Evolutionary conservation across 2,113 vertebrate genomes (phyloP).

Genomic region (Toxostoma redivivum): DNA sequence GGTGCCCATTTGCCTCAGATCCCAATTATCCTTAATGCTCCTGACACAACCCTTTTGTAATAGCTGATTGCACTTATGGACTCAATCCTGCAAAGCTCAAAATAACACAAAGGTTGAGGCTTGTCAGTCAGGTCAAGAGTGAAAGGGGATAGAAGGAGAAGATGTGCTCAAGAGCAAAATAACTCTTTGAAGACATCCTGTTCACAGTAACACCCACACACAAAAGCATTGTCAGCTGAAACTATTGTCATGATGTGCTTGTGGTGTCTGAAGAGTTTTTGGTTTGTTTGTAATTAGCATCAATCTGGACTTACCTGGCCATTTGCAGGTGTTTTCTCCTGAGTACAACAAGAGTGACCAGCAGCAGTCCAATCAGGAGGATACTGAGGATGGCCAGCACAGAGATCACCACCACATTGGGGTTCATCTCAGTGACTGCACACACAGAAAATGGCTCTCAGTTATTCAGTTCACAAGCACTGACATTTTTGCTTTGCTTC

Average conservation of each 20-base stretch:
- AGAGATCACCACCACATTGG: slow-evolving; percentile 89
- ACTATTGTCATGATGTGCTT: rapidly evolving
- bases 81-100: background rate
- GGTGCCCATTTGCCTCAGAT: background rate
- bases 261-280: background rate
- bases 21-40: background rate
- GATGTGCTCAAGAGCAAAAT: background rate
- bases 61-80: background rate
- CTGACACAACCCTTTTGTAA: too few species aligned
- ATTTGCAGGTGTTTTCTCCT: slow-evolving; percentile 93
- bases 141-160: background rate
- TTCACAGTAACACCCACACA: background rate
- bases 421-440: slow-evolving; percentile 90
- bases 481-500: background rate
- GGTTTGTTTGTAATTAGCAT: background rate
- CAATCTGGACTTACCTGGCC: slow-evolving; percentile 72
- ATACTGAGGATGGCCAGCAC: slow-evolving; percentile 89
- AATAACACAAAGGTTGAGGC: background rate
- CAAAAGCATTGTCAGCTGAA: background rate
- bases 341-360: slow-evolving; percentile 88
- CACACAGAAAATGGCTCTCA: background rate
- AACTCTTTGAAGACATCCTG: background rate
- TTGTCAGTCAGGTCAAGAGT: background rate
- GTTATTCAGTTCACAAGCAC: background rate
- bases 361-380: slow-evolving; percentile 85